Conservation (phyloP, 2,888 invertebrate genomes). For the Tridacna crocea region DNA sequence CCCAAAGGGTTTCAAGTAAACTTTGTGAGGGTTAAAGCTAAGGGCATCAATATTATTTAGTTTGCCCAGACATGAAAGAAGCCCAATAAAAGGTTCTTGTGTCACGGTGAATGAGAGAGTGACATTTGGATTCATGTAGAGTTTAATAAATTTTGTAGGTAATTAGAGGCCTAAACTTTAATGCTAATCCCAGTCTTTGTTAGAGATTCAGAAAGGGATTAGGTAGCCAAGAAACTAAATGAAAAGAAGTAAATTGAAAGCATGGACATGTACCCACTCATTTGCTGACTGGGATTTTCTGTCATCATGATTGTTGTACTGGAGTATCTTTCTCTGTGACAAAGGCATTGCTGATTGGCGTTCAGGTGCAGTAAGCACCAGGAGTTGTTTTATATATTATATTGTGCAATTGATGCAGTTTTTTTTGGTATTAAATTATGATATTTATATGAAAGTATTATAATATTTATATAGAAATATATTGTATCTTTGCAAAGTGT, state of each 20-base stretch:
- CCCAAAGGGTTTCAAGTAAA: no score
- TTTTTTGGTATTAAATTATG: conserved; percentile 2
- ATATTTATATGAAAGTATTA: no score
- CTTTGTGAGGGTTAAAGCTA: no score
- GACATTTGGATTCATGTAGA: conserved; percentile 6
- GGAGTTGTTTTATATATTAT: no score
- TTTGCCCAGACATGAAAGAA: not conserved
- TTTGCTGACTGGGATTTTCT: no score
- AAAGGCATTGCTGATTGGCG: no score
- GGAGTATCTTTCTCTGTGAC: no score
- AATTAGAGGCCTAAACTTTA: conserved; percentile 7
- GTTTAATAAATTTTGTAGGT: conserved; percentile 21
- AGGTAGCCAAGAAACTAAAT: not conserved
- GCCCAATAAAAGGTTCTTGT: not conserved
- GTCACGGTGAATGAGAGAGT: not conserved
- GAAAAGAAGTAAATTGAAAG: no score
- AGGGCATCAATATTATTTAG: not conserved
- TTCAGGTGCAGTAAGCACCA: no score
- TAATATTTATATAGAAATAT: not conserved
- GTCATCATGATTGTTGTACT: not conserved
- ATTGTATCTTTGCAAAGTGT: no score
- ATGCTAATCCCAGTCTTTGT: conserved; percentile 10
- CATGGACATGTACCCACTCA: no score
- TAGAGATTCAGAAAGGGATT: conserved; percentile 1
- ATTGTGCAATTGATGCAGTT: conserved; percentile 14